Evolutionary conservation across 2,113 vertebrate genomes (phyloP), one percentile per base, ranked within the genome.

Genomic region (Crocuta crocuta): DNA sequence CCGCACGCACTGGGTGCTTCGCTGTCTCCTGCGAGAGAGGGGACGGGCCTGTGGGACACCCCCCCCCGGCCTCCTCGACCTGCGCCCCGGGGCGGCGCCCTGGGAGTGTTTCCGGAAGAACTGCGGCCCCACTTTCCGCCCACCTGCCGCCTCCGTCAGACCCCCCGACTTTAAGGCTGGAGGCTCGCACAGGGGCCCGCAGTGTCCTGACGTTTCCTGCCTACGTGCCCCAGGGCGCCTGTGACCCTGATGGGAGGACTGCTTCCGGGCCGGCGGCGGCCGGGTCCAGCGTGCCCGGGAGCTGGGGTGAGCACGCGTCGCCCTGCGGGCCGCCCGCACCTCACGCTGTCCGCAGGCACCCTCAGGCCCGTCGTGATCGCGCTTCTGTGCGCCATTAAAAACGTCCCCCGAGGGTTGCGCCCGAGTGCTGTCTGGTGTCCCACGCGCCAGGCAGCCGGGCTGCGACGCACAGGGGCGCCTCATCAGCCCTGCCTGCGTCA

Each of bases 81-180:
- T 78, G 73, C 55, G 70, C 31, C 50, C 70, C 55, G 11, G 39
- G 11, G 0, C 39, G 24, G 31, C 3, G 0, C 39, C 76, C 88
- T 31, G 58, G 3, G 2, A 24, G 6, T 68, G 55, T 13, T 23
- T 39, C 11, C 2, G 7, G 26, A 8, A 12, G 31, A 45, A 13
- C 7, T 1, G n/a, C 2, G 2, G 24, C 55, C n/a, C 0, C 0
- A 2, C 1, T 9, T 7, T 12, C 81, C 48, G 4, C 12, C 81
- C 70, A 7, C 45, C 10, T 5, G 50, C 28, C 2, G 33, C 26
- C 61, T 13, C 4, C 4, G 15, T 66, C 28, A 10, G 58, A 24
- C 3, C 11, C 28, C 10, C 43, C 0, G 4, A 9, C 26, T 39
- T 28, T 61, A 10, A 28, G 31, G 61, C n/a, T 94, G 10, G 3